These are phyloP conservation scores for Acyrthosiphon pisum DNA, from an alignment of 1,140 invertebrate genomes.

Conservation along the genomic window DNA sequence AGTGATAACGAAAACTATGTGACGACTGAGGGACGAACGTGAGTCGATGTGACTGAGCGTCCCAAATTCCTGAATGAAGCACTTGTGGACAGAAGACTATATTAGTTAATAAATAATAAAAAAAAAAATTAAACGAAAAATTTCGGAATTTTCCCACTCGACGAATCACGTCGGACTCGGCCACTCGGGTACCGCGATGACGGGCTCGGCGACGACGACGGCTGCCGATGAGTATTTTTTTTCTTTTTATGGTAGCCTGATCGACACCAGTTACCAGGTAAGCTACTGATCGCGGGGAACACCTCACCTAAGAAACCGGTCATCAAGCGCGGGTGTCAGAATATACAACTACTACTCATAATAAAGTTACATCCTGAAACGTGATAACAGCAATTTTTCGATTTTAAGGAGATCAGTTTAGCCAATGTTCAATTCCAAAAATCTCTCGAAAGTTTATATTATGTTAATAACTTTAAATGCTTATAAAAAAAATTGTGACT, in stretches of 20 bases:
- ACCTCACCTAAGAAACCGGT: neutral
- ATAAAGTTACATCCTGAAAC: neutral
- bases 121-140: neutral
- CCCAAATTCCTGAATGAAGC: neutral
- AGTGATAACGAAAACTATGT: too few relatives aligned
- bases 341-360: neutral
- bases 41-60: neutral
- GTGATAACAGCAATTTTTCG: neutral
- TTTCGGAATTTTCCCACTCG: constrained; percentile 9
- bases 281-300: neutral
- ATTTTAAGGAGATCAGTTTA: neutral
- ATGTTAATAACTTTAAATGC: too few relatives aligned
- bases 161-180: neutral
- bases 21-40: neutral
- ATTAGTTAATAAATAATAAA: neutral
- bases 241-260: neutral
- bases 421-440: neutral
- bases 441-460: neutral
- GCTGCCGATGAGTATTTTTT: neutral
- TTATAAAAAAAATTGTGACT: too few relatives aligned
- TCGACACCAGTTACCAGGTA: neutral
- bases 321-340: too few relatives aligned
- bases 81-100: neutral
- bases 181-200: neutral
- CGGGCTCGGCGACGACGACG: neutral